phyloP scores from a whole-genome alignment of 2,888 invertebrate genomes.

The Volucella inanis region DNA sequence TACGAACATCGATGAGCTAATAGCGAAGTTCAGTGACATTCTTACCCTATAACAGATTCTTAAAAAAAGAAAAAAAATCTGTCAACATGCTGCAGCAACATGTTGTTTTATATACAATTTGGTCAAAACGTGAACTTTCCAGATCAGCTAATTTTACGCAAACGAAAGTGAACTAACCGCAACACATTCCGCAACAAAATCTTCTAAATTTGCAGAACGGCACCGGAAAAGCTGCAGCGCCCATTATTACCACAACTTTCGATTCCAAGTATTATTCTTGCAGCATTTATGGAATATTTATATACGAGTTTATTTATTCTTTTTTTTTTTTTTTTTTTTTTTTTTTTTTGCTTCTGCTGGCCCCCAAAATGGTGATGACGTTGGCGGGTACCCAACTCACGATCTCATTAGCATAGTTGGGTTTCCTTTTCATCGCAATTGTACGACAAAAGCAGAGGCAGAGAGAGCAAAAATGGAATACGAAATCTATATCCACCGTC shows the following conservation, averaged over 20 bases:
- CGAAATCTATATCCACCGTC: conserved; percentile 24
- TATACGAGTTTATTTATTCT: too few relatives aligned
- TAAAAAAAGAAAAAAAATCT: background rate
- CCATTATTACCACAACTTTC: conserved; percentile 4
- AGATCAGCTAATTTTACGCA: too few relatives aligned
- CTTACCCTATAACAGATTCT: background rate
- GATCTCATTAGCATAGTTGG: conserved; percentile 76
- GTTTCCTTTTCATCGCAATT: conserved; percentile 69
- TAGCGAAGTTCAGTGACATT: too few relatives aligned
- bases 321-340: conserved; percentile 9
- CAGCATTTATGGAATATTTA: too few relatives aligned
- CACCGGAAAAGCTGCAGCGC: too few relatives aligned
- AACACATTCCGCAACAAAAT: too few relatives aligned
- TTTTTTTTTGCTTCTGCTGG: conserved; percentile 31
- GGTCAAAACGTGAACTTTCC: too few relatives aligned
- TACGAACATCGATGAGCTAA: too few relatives aligned
- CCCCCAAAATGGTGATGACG: conserved; percentile 8
- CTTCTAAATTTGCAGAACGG: too few relatives aligned
- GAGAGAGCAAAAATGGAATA: conserved; percentile 5
- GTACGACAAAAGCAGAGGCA: conserved; percentile 1
- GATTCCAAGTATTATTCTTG: conserved; percentile 39
- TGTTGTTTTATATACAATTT: background rate
- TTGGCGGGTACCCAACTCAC: conserved; percentile 70
- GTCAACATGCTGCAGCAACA: background rate
- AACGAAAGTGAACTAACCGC: too few relatives aligned